Base-by-base conservation (phyloP, 2,888 invertebrate genomes). In the Emmelina monodactyla region DNA sequence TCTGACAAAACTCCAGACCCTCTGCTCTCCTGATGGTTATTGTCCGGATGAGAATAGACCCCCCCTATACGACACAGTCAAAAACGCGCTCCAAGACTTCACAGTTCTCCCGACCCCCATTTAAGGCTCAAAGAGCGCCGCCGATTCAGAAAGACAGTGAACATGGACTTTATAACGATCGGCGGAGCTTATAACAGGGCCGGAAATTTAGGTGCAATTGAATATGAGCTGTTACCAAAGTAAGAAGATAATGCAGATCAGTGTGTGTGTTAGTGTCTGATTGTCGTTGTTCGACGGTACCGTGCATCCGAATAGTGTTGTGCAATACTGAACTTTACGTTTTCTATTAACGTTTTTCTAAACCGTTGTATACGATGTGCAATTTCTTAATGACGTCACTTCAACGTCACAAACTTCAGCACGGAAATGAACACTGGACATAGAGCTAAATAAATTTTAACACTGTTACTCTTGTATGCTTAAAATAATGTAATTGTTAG, bases 81-180 rank as follows among this genome's bases (percentile, higher is more conserved):
- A 93, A 78, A 91, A 92, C 56, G 92, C 92, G 47, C 85, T 95
- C 49, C 94, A 94, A 68, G 94, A 95, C 78, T 94, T 92, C 65
- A 91, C 92, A 51, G 89, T 94, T 44, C 84, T 94, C 59, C 91
- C 93, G 16, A 93, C 92, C 47, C 91, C 93, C 55, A 92, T 92
- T 81, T 92, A 91, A 88, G 79, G 71, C 55, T 69, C 75, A 56
- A 70, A 59, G 42, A 75, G 76, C 78, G 67, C 73, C 78, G 76
- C 72, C 71, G 78, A 78, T 28, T 44, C 65, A 35, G 75, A 76
- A 49, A 64, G 73, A 62, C 78, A 73, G 50, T 76, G 64, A 72
- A 55, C 39, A 39, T 32, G 35, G 46, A 47, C 41, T 42, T 42
- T 47, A 38, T 43, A 35, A 45, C 51, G 44, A 45, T 58, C 67